Evolutionary conservation across 2,797 vertebrate species (phyloP).

Genomic region (Helarctos malayanus): DNA sequence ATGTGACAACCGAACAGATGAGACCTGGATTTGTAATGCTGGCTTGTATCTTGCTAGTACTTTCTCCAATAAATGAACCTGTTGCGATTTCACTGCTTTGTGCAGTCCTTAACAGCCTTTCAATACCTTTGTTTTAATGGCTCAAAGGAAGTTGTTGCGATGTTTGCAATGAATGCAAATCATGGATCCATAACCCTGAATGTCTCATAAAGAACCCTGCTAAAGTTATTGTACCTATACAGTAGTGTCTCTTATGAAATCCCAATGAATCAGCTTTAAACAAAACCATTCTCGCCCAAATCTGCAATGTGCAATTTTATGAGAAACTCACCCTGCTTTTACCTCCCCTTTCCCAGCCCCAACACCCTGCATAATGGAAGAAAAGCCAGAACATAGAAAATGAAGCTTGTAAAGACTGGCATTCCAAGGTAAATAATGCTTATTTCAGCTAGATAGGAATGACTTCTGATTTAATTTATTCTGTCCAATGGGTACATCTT

Average conservation of each 20-base stretch:
- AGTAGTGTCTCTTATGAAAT: conserved; percentile 73
- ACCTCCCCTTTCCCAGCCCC: not conserved
- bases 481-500: not conserved
- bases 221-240: conserved; percentile 78
- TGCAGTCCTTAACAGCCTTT: conserved; percentile 73
- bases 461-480: conserved; percentile 1
- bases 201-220: conserved; percentile 79
- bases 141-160: conserved; percentile 78
- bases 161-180: conserved; percentile 82
- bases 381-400: conserved; percentile 49
- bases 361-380: not conserved
- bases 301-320: conserved; percentile 56
- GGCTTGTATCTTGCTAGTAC: conserved; percentile 59
- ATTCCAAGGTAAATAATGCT: conserved; percentile 58
- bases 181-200: conserved; percentile 81
- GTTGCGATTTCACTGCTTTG: conserved; percentile 69
- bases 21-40: conserved; percentile 51
- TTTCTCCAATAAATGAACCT: conserved; percentile 75
- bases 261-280: conserved; percentile 74
- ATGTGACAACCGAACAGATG: conserved; percentile 41
- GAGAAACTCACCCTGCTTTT: conserved; percentile 65
- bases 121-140: conserved; percentile 78
- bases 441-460: conserved; percentile 55
- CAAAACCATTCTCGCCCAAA: conserved; percentile 45
- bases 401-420: not conserved